Evolutionary conservation across 23 tunicate genomes (phyloP).

Genomic region (Trididemnum clinides): DNA sequence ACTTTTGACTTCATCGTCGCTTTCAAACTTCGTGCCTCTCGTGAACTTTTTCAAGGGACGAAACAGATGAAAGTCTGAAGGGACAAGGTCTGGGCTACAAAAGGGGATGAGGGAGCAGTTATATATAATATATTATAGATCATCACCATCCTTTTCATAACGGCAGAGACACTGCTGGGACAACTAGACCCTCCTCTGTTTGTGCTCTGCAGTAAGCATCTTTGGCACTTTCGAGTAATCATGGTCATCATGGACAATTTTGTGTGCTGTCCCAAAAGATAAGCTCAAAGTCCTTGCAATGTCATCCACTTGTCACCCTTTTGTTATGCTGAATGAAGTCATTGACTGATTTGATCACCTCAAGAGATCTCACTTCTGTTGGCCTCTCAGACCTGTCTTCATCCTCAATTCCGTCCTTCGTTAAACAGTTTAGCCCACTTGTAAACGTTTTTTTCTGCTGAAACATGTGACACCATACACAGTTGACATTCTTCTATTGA

Average conservation of each 20-base stretch:
- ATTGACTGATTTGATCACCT: slow-evolving; percentile 12
- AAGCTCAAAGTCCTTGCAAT: not conserved
- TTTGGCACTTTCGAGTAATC: not conserved
- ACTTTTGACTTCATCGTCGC: no score
- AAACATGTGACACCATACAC: no score
- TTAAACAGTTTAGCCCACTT: not conserved
- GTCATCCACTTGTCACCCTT: not conserved
- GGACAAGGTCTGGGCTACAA: no score
- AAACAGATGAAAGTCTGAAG: no score
- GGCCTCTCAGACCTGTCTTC: slow-evolving; percentile 9
- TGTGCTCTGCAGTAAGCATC: slow-evolving; percentile 18
- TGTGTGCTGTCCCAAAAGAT: slow-evolving; percentile 8
- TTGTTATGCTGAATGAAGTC: not conserved
- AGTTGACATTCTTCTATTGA: not conserved
- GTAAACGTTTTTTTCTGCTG: no score
- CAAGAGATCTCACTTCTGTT: slow-evolving; percentile 3
- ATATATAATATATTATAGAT: no score
- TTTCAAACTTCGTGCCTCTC: no score
- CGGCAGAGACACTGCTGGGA: slow-evolving; percentile 16
- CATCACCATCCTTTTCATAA: slow-evolving; percentile 13
- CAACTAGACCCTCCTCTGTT: slow-evolving; percentile 8
- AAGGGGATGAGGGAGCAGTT: no score
- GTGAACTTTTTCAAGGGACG: no score
- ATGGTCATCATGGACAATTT: slow-evolving; percentile 6
- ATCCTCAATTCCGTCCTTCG: slow-evolving; percentile 14